Evolutionary conservation across 2,797 vertebrate genomes (phyloP).

Genomic region (Gadopsis bispinosus): DNA sequence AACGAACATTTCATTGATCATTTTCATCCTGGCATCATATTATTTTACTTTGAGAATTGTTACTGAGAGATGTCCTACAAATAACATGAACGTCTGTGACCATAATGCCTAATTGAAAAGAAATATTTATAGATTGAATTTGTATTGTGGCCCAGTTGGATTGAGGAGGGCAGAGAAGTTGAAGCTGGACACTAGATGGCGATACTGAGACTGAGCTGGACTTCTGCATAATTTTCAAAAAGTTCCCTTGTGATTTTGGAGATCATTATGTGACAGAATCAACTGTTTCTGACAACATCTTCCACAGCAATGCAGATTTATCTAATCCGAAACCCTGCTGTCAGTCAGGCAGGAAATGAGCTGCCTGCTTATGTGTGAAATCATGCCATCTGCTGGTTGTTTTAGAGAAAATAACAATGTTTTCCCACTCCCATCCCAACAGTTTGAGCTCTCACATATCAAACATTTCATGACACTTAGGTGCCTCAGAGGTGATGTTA

Average conservation of each 20-base stretch:
- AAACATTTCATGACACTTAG: not conserved
- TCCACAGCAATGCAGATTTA: not conserved
- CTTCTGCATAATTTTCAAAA: not conserved
- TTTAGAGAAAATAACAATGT: not conserved
- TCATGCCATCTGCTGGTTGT: conserved; percentile 23
- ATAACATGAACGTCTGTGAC: not conserved
- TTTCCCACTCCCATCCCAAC: not conserved
- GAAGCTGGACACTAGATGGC: not conserved
- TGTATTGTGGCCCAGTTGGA: not conserved
- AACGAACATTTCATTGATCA: not conserved
- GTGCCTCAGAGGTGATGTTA: not conserved
- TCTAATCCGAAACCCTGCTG: conserved; percentile 4
- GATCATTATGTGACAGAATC: not conserved
- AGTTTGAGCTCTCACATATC: conserved; percentile 5
- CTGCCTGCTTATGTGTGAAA: conserved; percentile 2
- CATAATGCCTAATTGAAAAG: not conserved
- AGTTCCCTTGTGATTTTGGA: not conserved
- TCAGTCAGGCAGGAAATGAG: not conserved
- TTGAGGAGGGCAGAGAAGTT: not conserved
- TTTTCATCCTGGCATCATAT: not conserved
- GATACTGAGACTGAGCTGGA: not conserved
- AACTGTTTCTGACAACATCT: conserved; percentile 8
- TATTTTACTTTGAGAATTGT: not conserved
- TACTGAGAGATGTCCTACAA: not conserved
- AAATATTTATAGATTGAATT: not conserved